These are phyloP conservation scores for Lepidostoma basale DNA, from an alignment of 1,140 invertebrate genomes.

Conservation along the genomic window DNA sequence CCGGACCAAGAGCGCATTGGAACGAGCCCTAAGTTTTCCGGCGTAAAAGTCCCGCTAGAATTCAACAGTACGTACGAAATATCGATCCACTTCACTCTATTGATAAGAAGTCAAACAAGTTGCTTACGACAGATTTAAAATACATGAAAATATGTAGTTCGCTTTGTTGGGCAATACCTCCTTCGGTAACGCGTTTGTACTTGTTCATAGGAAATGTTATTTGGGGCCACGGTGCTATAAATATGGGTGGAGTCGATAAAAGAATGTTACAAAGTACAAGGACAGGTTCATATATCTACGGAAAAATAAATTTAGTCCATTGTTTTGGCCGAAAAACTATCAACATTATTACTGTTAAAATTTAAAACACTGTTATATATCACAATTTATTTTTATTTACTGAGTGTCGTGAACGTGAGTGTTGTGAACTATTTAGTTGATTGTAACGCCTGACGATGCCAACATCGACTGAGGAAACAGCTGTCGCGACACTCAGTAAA, in stretches of 20 bases:
- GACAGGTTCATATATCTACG: too few species aligned
- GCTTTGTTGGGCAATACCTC: background rate
- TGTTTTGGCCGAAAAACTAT: too few species aligned
- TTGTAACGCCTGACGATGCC: too few species aligned
- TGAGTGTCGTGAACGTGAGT: too few species aligned
- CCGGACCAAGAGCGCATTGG: background rate
- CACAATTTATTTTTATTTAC: too few species aligned
- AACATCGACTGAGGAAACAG: too few species aligned
- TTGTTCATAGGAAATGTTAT: background rate
- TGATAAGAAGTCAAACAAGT: background rate
- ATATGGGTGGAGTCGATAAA: background rate
- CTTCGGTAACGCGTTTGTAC: background rate
- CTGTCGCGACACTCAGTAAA: too few species aligned
- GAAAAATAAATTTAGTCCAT: too few species aligned
- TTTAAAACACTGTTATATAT: too few species aligned
- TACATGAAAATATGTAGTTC: background rate
- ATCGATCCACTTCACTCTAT: background rate
- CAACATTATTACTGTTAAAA: too few species aligned
- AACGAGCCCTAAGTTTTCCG: background rate
- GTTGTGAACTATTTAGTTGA: too few species aligned
- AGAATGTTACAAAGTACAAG: background rate
- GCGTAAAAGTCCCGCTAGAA: background rate
- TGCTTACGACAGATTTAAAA: slow-evolving; percentile 12
- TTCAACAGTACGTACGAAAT: background rate
- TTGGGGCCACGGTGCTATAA: background rate